Evolutionary conservation across 1,140 invertebrate genomes (phyloP), one percentile per base, ranked within the genome.

Genomic region (Ruditapes philippinarum): DNA sequence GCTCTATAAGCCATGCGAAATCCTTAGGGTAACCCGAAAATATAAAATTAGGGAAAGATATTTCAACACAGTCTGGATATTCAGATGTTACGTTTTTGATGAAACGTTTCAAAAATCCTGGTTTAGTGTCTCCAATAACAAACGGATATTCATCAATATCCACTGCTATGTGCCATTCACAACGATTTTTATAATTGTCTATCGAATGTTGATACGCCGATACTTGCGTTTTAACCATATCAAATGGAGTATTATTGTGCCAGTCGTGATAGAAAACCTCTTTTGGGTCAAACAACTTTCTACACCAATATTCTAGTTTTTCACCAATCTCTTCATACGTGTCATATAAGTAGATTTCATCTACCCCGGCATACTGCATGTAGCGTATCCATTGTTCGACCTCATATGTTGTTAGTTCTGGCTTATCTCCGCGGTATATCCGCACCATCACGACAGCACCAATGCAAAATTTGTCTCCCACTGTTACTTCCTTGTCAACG

Each of bases 121-220:
- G 25, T 14, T 62, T 25, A 28, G n/a, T n/a, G 28, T 62, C 57
- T 28, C 0, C 25, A 4, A 25, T 7, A 25, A 62, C 14, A n/a
- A 62, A 62, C 25, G 57, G 57, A 62, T 62, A 62, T 28, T 62
- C 57, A 62, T 62, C 28, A 11, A 62, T n/a, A 62, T 62, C n/a
- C n/a, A 28, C 14, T 3, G 9, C n/a, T 25, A 62, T 25, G n/a
- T 62, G 57, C 57, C 57, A 62, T 28, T 62, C 25, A 62, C 57
- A 62, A 11, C 11, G n/a, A 28, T 62, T 25, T 28, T 62, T 62
- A 62, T 62, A 62, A 62, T 62, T 11, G n/a, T n/a, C 19, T 4
- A 28, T 25, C 28, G 57, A n/a, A 62, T 62, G 57, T 14, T 62
- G 57, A n/a, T 62, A 62, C 7, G 57, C 57, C n/a, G 28, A n/a